A percentile compares a stretch with the other conserved stretches of the same genome.
phyloP scores from a whole-genome alignment of 2,888 invertebrate genomes.

The Tetrapedia diversipes region DNA sequence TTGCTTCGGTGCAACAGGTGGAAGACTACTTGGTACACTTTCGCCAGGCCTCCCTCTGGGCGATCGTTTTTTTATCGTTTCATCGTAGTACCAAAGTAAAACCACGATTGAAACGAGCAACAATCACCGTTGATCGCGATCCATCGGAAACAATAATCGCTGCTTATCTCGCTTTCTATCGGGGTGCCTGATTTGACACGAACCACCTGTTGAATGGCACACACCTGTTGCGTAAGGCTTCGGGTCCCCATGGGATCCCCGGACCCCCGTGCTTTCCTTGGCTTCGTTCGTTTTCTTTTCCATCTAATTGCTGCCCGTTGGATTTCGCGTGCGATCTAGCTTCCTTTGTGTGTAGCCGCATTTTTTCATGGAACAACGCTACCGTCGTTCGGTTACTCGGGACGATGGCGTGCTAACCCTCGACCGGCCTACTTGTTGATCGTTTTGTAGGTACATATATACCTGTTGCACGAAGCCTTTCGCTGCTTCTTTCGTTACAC shows the following conservation, averaged over 20 bases:
- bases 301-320: conserved; percentile 29
- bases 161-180: conserved; percentile 4
- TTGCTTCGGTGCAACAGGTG: conserved; percentile 53
- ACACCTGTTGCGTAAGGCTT: conserved; percentile 44
- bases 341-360: conserved; percentile 9
- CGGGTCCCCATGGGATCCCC: conserved; percentile 36
- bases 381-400: conserved; percentile 30
- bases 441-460: conserved; percentile 65
- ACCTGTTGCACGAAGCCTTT: conserved; percentile 73
- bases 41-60: not conserved
- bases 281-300: conserved; percentile 17
- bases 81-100: no score
- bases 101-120: no score
- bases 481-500: conserved; percentile 68
- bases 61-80: not conserved
- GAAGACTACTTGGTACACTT: conserved; percentile 23
- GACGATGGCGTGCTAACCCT: conserved; percentile 23
- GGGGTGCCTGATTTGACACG: conserved; percentile 26
- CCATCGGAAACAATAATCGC: conserved; percentile 6
- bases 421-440: conserved; percentile 69
- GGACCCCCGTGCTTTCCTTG: conserved; percentile 56
- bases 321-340: conserved; percentile 26
- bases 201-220: conserved; percentile 19
- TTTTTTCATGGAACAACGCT: conserved; percentile 15
- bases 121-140: not conserved